phyloP scores from a whole-genome alignment of 2,113 vertebrate species.

The Pygoscelis antarcticus region DNA sequence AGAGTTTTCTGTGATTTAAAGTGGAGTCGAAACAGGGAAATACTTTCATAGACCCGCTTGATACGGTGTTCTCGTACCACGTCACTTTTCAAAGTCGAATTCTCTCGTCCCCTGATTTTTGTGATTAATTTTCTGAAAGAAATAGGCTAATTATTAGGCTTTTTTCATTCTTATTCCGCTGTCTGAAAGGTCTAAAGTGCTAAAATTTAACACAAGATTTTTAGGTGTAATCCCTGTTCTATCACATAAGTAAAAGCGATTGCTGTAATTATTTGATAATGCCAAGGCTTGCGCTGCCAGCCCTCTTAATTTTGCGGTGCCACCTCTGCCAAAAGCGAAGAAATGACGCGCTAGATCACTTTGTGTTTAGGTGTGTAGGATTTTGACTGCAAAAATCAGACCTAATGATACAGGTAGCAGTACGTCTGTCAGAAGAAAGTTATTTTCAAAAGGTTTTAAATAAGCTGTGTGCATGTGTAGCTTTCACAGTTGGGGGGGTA shows the following conservation, averaged over 20 bases:
- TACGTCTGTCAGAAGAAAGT: neutral
- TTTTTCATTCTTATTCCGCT: neutral
- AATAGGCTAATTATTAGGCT: neutral
- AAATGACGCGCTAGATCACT: neutral
- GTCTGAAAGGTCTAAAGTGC: neutral
- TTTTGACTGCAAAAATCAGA: neutral
- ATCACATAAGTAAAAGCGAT: neutral
- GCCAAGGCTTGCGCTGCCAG: neutral
- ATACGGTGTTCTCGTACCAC: neutral
- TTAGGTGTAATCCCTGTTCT: neutral
- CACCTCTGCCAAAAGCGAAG: neutral
- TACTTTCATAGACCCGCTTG: neutral
- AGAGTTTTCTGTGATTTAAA: neutral
- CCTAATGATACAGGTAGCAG: neutral
- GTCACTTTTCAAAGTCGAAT: neutral
- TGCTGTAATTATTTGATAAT: neutral
- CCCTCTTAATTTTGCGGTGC: neutral
- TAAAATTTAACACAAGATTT: neutral
- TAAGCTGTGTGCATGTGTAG: fast-evolving
- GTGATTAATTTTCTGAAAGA: neutral
- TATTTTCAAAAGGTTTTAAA: neutral
- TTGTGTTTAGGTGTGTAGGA: neutral
- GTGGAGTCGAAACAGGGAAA: neutral
- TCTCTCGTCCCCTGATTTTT: neutral
- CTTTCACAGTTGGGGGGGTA: too few relatives aligned